Percentiles rank a stretch among this genome's conserved stretches.
These are phyloP conservation scores for Torymus aiolomorphi DNA, from an alignment of 2,888 invertebrate genomes.

Conservation along the genomic window DNA sequence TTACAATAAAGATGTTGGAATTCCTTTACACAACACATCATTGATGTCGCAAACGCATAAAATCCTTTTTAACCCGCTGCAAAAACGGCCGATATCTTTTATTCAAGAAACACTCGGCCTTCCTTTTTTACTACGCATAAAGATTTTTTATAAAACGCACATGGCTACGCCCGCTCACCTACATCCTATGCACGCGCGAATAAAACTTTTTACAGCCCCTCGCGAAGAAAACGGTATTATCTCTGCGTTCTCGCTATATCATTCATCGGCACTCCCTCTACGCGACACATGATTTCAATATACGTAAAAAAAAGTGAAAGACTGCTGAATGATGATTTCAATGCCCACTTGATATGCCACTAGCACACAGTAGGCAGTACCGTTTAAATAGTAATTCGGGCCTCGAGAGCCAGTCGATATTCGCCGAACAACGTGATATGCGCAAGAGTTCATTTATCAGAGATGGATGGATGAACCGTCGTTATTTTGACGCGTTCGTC, in stretches of 20 bases:
- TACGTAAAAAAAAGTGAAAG: not conserved
- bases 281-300: constrained; percentile 21
- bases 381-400: constrained; percentile 26
- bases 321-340: constrained; percentile 1
- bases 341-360: not conserved
- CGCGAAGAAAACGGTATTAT: not conserved
- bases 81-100: constrained; percentile 15
- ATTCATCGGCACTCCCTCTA: constrained; percentile 1
- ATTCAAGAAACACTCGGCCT: constrained; percentile 17
- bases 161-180: not conserved
- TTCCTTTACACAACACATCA: no score
- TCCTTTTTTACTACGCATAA: constrained; percentile 18
- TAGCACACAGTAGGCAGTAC: not conserved
- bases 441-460: constrained; percentile 11
- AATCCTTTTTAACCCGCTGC: constrained; percentile 4
- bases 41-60: not conserved
- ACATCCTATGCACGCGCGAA: not conserved
- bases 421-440: not conserved
- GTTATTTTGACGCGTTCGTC: no score
- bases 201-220: constrained; percentile 32
- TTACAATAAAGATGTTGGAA: no score
- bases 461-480: no score
- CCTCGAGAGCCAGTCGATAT: not conserved
- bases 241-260: not conserved
- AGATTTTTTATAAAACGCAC: constrained; percentile 33